A percentile compares a stretch with the other conserved stretches of the same genome.
phyloP scores from a whole-genome alignment of 1,140 invertebrate genomes.

The Drosophila rhopaloa region DNA sequence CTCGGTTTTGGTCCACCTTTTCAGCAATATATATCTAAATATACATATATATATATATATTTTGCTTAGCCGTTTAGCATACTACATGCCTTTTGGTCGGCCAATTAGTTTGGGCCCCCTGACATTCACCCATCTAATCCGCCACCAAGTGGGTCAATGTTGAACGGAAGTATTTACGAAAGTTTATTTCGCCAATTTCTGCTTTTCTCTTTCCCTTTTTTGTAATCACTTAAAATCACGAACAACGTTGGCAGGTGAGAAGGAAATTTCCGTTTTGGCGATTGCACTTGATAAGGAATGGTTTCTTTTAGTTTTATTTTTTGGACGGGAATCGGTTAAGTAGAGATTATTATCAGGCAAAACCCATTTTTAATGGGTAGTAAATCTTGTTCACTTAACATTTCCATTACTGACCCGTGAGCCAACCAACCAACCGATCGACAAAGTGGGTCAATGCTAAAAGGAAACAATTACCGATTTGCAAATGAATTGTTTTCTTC shows the following conservation, averaged over 20 bases:
- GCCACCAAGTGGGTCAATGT: conserved; percentile 64
- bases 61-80: conserved; percentile 8
- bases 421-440: not conserved
- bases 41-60: not conserved
- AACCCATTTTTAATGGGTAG: not conserved
- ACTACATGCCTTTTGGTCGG: conserved; percentile 22
- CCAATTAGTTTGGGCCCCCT: conserved; percentile 40
- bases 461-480: conserved; percentile 68
- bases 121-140: not conserved
- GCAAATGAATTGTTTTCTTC: conserved; percentile 20
- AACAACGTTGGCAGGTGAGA: conserved; percentile 8
- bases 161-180: conserved; percentile 66
- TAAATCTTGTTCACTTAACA: conserved; percentile 2
- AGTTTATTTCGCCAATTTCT: conserved; percentile 57
- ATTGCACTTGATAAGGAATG: conserved; percentile 12
- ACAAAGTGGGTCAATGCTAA: conserved; percentile 73
- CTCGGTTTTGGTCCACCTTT: conserved; percentile 32
- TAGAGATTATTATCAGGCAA: conserved; percentile 8
- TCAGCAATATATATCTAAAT: not conserved
- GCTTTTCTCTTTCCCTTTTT: not conserved
- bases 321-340: conserved; percentile 4
- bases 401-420: not conserved
- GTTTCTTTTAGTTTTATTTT: not conserved
- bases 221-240: conserved; percentile 44
- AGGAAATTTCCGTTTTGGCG: conserved; percentile 15